Evolutionary conservation across 37 sponge, comb jelly and placozoan species (phyloP), one percentile per base, ranked within the genome.

Genomic region (Beroe forskalii): DNA sequence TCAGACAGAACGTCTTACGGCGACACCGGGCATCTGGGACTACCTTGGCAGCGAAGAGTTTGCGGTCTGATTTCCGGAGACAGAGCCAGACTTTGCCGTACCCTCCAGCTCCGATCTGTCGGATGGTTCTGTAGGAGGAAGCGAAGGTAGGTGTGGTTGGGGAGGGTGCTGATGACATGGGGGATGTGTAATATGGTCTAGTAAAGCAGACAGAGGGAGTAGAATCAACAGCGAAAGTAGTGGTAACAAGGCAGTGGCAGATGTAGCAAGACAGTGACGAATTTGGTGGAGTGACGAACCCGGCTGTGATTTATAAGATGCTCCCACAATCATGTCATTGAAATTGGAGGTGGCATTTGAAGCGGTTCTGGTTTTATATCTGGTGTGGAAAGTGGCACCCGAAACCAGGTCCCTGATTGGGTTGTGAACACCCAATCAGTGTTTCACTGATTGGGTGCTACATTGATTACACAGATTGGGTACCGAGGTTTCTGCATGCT

Each of bases 21-120:
- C 86, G 43, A 44, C 86, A 80, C 3, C 55, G n/a, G 48, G 40
- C n/a, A 27, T 80, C 86, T 0, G 55, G 86, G 20, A 80, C 86
- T 0, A 40, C 0, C 55, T 80, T 80, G n/a, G 55, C 86, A 3
- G 86, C 86, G 48, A 80, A 80, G 55, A 41, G 44, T 25, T 43
- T 41, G 44, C 40, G 28, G 55, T 80, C 86, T 24, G 31, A 80
- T 12, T 28, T 6, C 35, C 86, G 44, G 86, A 24, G 12, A 43
- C 48, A 80, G 30, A 80, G 44, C 55, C 44, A 80, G 27, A 80
- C 86, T 41, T 43, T 41, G 8, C 86, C 86, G 55, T 80, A 80
- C 0, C 86, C 86, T 42, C 86, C 86, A 4, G 28, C 38, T 23
- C 86, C 86, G 1, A 80, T 80, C 17, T 38, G 86, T 23, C 35